Base-by-base conservation (phyloP, 2,797 vertebrate genomes). In the Leucoraja ocellata region DNA sequence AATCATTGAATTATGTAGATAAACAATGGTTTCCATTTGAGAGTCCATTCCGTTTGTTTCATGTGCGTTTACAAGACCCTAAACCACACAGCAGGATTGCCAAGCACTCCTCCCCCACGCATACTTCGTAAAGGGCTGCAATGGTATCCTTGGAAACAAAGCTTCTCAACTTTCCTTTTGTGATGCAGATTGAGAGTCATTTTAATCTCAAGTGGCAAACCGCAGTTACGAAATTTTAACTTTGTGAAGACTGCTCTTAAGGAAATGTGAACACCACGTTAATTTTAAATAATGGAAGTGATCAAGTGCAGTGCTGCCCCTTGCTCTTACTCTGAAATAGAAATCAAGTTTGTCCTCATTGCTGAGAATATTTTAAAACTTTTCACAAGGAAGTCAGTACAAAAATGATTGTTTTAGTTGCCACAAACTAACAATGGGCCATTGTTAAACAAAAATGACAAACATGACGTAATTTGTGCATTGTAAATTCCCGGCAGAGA, bases 111-210 rank as follows among this genome's bases (percentile, higher is more conserved):
- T 92, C 39, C 90, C 90, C 71, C 36, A 32, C 1, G 54, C 71
- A 13, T 76, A 76, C 71, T 76, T 76, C 23, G 39, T 76, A 58
- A n/a, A 92, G 54, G 21, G 39, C 36, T 46, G 76, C 36, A 76
- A 92, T 54, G 90, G 90, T 92, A 92, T 92, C 90, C 90, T 92
- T 92, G 39, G 90, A 92, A 92, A 92, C 90, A 54, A 76, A 92
- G 71, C 71, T 91, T 13, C 18, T 46, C 68, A 74, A 71, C 63
- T 46, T 76, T 76, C 14, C 36, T 88, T 88, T 21, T 74, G 71
- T 54, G 90, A 54, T 73, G 73, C 36, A 91, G 46, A 91, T 21
- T 2, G 23, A 39, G 21, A 39, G 90, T 76, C 68, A 92, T 92
- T 92, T 74, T 92, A 74, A 92, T 76, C 90, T 92, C 65, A 74